These are phyloP conservation scores for cattle (Bos taurus) DNA, from an alignment of 2,113 vertebrate genomes.

Conservation along the genomic window ARS-UCD2.0 NC_037330.1:33721001-33721500, in stretches of 20 bases:
- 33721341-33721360: neutral
- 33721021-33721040: neutral
- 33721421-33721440: neutral
- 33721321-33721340: neutral
- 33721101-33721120: neutral
- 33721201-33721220: neutral
- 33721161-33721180: neutral
- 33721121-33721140: neutral
- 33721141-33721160: neutral
- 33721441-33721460: neutral
- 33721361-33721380: neutral
- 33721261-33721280: neutral
- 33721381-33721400: neutral
- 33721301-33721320: neutral
- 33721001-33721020: neutral
- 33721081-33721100: accelerated
- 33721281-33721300: neutral
- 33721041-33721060: neutral
- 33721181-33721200: neutral
- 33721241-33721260: neutral
- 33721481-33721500: neutral
- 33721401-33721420: neutral
- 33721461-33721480: neutral
- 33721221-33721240: neutral
- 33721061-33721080: neutral